phyloP scores from a whole-genome alignment of 2,113 vertebrate species.

The Petroica traversi region DNA sequence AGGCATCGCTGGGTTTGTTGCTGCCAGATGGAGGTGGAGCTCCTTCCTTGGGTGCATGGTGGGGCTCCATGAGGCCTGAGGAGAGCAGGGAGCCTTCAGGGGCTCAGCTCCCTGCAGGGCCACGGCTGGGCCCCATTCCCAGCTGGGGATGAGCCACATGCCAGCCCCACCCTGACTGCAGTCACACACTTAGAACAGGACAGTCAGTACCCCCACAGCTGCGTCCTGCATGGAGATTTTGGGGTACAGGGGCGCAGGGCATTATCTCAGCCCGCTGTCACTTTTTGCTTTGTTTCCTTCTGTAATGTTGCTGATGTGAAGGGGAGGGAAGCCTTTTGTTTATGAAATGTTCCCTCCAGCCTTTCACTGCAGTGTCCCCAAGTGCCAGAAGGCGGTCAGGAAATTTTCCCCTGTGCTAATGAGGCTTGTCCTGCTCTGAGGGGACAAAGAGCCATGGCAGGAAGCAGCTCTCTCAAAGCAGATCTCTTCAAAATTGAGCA shows the following conservation, averaged over 20 bases:
- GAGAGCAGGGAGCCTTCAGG: rapidly evolving
- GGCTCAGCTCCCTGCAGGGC: background rate
- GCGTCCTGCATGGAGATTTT: background rate
- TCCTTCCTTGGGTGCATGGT: rapidly evolving
- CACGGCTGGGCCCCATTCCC: background rate
- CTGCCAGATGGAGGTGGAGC: slow-evolving; percentile 4
- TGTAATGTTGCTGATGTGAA: background rate
- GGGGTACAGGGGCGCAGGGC: background rate
- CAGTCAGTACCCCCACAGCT: background rate
- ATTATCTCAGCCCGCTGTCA: background rate
- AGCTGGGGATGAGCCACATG: background rate
- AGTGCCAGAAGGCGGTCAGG: background rate
- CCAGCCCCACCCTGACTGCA: background rate
- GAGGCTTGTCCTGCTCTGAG: background rate
- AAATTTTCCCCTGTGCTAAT: background rate
- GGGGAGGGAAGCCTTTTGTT: background rate
- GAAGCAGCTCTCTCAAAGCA: background rate
- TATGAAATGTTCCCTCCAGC: background rate
- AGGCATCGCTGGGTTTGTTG: background rate
- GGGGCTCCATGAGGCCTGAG: background rate
- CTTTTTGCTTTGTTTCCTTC: background rate
- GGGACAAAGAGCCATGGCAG: background rate
- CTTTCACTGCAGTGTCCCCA: background rate
- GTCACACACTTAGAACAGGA: rapidly evolving
- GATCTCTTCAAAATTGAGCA: background rate